These are phyloP conservation scores for Drosophila persimilis DNA, from an alignment of 1,140 invertebrate genomes.

Conservation along the genomic window DNA sequence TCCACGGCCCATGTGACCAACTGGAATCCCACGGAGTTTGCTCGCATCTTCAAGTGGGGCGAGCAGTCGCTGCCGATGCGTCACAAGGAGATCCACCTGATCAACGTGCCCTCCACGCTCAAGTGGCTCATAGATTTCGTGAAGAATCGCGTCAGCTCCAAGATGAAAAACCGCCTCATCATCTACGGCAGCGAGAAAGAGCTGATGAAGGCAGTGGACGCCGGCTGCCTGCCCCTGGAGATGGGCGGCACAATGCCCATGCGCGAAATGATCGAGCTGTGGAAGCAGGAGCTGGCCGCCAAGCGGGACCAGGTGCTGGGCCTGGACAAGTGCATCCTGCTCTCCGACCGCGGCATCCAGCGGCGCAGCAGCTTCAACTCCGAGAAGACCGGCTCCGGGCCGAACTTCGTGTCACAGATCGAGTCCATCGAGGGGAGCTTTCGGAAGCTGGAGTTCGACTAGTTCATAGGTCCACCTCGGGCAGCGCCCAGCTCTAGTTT, in stretches of 20 bases:
- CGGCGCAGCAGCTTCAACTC: conserved; percentile 83
- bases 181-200: conserved; percentile 87
- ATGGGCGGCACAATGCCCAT: conserved; percentile 90
- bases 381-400: conserved; percentile 70
- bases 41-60: conserved; percentile 87
- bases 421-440: conserved; percentile 87
- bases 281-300: conserved; percentile 86
- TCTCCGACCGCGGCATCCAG: conserved; percentile 84
- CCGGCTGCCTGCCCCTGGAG: conserved; percentile 88
- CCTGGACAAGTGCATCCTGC: conserved; percentile 88
- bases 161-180: conserved; percentile 87
- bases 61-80: conserved; percentile 91
- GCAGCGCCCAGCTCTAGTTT: conserved; percentile 20
- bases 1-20: conserved; percentile 86
- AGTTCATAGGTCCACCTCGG: conserved; percentile 23
- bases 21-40: conserved; percentile 88
- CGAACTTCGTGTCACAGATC: conserved; percentile 79
- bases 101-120: conserved; percentile 88
- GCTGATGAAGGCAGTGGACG: conserved; percentile 86
- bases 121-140: conserved; percentile 90
- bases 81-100: conserved; percentile 89
- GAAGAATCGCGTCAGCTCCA: conserved; percentile 87
- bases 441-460: conserved; percentile 89
- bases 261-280: conserved; percentile 89
- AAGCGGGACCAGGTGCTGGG: conserved; percentile 86